phyloP scores from a whole-genome alignment of 2,797 vertebrate genomes.

The Glossophaga mutica region DNA sequence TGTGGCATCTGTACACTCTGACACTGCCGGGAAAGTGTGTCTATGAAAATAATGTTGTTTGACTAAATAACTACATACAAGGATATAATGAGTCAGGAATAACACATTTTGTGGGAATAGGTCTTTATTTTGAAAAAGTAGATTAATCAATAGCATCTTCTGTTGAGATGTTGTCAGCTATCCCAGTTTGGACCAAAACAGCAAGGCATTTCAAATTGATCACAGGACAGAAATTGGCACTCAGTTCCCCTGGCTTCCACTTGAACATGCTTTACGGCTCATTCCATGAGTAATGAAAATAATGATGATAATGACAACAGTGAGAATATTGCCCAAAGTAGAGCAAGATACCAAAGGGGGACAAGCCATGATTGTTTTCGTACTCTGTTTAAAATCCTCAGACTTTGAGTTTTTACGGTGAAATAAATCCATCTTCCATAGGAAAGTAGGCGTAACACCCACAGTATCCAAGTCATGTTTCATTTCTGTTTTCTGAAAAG shows the following conservation, averaged over 20 bases:
- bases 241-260: not conserved
- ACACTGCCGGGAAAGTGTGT: not conserved
- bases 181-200: not conserved
- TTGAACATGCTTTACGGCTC: not conserved
- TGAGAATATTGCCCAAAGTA: not conserved
- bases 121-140: not conserved
- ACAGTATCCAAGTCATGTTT: not conserved
- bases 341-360: not conserved
- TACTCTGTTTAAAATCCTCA: not conserved
- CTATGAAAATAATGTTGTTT: slow-evolving; percentile 22
- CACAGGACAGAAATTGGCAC: not conserved
- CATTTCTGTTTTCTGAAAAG: not conserved
- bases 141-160: slow-evolving; percentile 12
- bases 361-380: not conserved
- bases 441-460: not conserved
- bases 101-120: not conserved
- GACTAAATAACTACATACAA: not conserved
- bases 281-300: slow-evolving; percentile 60
- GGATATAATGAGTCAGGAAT: not conserved
- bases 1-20: not conserved
- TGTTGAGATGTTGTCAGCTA: not conserved
- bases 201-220: slow-evolving; percentile 19
- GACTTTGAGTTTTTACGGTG: not conserved
- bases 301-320: slow-evolving; percentile 3
- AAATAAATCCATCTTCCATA: not conserved